A percentile compares a stretch with the other conserved stretches of the same genome.
phyloP scores from a whole-genome alignment of 2,113 vertebrate genomes.

The Mesocricetus auratus region DNA sequence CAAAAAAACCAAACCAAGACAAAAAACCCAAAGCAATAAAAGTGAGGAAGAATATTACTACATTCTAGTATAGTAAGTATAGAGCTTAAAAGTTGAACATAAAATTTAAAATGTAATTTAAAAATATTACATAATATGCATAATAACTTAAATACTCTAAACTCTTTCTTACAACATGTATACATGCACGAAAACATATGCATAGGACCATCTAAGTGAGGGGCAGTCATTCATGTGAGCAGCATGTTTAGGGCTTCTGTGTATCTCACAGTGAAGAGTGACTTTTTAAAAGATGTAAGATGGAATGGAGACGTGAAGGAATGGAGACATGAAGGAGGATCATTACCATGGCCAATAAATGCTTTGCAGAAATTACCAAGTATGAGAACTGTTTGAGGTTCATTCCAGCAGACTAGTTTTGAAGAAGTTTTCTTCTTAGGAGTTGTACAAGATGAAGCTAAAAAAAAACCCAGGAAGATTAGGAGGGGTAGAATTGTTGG shows the following conservation, averaged over 20 bases:
- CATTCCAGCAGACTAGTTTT: not conserved
- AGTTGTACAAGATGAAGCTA: not conserved
- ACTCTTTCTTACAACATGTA: not conserved
- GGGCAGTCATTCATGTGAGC: not conserved
- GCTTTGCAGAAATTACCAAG: not conserved
- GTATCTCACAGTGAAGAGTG: not conserved
- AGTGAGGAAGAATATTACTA: not conserved
- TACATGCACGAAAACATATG: not conserved
- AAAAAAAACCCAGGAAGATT: not conserved
- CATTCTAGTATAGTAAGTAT: not conserved
- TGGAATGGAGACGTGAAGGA: not conserved
- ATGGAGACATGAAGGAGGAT: not conserved
- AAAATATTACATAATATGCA: not conserved
- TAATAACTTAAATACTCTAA: not conserved
- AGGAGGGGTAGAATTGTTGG: not conserved
- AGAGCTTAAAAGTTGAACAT: conserved; percentile 3
- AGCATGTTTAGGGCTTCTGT: not conserved
- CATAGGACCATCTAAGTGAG: not conserved
- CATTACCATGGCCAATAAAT: not conserved
- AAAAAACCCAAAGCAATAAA: not conserved
- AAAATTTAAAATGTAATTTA: not conserved
- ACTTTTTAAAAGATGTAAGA: not conserved
- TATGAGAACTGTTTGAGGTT: not conserved
- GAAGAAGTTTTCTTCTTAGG: not conserved
- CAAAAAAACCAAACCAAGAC: not conserved